Percentiles rank a stretch among this genome's conserved stretches.
phyloP scores from a whole-genome alignment of 1,140 invertebrate species.

The Triops cancriformis region DNA sequence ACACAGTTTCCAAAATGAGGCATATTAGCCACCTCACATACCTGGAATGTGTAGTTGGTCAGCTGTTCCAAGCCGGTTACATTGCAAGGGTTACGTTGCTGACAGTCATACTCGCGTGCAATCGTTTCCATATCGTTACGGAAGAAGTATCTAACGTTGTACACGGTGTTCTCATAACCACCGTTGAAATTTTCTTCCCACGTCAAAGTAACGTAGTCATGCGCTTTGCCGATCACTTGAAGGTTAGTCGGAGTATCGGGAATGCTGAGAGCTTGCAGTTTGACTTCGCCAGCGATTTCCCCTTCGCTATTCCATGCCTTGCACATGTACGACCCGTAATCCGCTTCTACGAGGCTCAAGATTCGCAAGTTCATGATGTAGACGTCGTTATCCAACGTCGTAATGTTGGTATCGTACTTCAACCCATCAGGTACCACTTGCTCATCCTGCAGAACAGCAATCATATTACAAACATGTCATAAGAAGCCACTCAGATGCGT shows the following conservation, averaged over 20 bases:
- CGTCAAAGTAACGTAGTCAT: slow-evolving; percentile 62
- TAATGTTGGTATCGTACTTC: slow-evolving; percentile 67
- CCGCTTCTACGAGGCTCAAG: slow-evolving; percentile 60
- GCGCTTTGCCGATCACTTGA: slow-evolving; percentile 51
- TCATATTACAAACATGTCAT: background rate
- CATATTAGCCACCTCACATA: slow-evolving; percentile 31
- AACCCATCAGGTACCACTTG: background rate
- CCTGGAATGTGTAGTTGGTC: slow-evolving; percentile 69
- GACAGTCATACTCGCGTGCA: slow-evolving; percentile 74
- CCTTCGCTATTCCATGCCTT: slow-evolving; percentile 57
- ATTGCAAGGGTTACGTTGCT: slow-evolving; percentile 74
- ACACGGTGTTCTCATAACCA: slow-evolving; percentile 71
- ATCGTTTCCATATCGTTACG: slow-evolving; percentile 35
- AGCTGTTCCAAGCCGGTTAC: slow-evolving; percentile 72
- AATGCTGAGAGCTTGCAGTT: slow-evolving; percentile 24
- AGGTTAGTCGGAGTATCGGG: slow-evolving; percentile 23
- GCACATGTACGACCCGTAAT: slow-evolving; percentile 86
- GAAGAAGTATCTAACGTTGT: slow-evolving; percentile 51
- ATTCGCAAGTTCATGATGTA: slow-evolving; percentile 72
- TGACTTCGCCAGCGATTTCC: slow-evolving; percentile 22
- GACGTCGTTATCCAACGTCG: slow-evolving; percentile 65
- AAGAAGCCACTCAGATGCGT: slow-evolving; percentile 31
- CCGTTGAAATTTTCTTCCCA: slow-evolving; percentile 88
- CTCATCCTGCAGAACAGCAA: background rate
- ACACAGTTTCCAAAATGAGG: background rate